These are phyloP conservation scores for Hippoglossus stenolepis DNA, from an alignment of 2,113 vertebrate species.

Conservation along the genomic window DNA sequence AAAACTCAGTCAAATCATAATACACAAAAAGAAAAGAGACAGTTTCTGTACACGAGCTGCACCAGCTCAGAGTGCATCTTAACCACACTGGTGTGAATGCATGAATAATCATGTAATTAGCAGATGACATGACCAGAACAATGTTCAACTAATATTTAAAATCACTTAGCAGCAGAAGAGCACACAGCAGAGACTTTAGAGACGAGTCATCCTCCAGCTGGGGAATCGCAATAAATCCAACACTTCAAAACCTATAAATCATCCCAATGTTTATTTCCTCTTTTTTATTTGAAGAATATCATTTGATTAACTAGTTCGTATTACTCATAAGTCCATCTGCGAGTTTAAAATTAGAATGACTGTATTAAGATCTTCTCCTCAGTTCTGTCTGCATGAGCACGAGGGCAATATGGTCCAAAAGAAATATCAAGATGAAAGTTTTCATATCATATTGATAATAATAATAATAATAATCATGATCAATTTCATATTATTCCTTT, in stretches of 20 bases:
- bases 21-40: not conserved
- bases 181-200: conserved; percentile 8
- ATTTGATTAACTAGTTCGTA: not conserved
- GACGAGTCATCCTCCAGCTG: not conserved
- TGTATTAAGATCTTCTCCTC: not conserved
- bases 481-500: no score
- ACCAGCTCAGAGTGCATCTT: not conserved
- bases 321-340: not conserved
- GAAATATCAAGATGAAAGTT: no score
- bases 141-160: conserved; percentile 3
- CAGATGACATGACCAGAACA: conserved; percentile 1
- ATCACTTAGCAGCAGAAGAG: not conserved
- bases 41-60: not conserved
- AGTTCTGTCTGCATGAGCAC: not conserved
- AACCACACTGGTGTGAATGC: conserved; percentile 21
- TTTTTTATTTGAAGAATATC: not conserved
- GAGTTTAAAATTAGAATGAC: not conserved
- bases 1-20: not conserved
- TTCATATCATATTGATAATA: no score
- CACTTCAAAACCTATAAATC: not conserved
- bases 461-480: no score
- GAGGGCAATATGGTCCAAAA: no score
- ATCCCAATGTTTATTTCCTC: not conserved
- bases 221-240: not conserved
- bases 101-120: conserved; percentile 53